Conservation (phyloP, 2,888 invertebrate genomes). For the Diarsia rubi region DNA sequence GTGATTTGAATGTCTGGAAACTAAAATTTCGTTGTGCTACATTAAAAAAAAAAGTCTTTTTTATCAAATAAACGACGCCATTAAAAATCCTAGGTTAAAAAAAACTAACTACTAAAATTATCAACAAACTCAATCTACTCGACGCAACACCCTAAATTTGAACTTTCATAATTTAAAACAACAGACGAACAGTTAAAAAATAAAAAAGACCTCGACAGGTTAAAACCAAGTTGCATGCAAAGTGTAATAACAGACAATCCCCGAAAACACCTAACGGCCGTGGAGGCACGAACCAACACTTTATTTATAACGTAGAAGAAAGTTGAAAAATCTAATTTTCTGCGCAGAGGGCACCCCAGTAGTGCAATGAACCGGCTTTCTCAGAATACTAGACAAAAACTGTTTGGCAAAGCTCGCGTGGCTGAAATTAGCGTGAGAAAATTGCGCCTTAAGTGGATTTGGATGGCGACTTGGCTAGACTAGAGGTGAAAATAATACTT, state of each 20-base stretch:
- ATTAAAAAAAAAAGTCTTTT: neutral
- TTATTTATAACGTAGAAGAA: slow-evolving; percentile 59
- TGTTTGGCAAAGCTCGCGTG: slow-evolving; percentile 82
- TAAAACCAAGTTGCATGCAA: slow-evolving; percentile 60
- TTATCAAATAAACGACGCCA: slow-evolving; percentile 1
- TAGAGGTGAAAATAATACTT: slow-evolving; percentile 47
- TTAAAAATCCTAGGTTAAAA: neutral
- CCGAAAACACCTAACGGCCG: slow-evolving; percentile 60
- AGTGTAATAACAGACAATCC: slow-evolving; percentile 67
- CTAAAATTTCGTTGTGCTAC: neutral
- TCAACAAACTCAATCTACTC: slow-evolving; percentile 28
- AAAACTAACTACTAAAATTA: slow-evolving; percentile 14
- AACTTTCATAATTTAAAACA: slow-evolving; percentile 62
- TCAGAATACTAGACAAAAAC: slow-evolving; percentile 82
- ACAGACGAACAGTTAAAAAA: slow-evolving; percentile 49
- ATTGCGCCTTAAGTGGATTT: slow-evolving; percentile 65
- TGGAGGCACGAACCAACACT: slow-evolving; percentile 50
- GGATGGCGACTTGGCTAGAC: slow-evolving; percentile 57
- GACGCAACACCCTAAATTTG: slow-evolving; percentile 20
- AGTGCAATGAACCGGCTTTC: slow-evolving; percentile 81
- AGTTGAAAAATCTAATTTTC: slow-evolving; percentile 77
- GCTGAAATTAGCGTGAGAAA: slow-evolving; percentile 82
- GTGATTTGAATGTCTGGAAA: neutral
- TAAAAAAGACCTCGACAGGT: slow-evolving; percentile 54
- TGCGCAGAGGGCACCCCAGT: slow-evolving; percentile 78